These are phyloP conservation scores for Prorops nasuta DNA, from an alignment of 1,140 invertebrate genomes.

Conservation along the genomic window DNA sequence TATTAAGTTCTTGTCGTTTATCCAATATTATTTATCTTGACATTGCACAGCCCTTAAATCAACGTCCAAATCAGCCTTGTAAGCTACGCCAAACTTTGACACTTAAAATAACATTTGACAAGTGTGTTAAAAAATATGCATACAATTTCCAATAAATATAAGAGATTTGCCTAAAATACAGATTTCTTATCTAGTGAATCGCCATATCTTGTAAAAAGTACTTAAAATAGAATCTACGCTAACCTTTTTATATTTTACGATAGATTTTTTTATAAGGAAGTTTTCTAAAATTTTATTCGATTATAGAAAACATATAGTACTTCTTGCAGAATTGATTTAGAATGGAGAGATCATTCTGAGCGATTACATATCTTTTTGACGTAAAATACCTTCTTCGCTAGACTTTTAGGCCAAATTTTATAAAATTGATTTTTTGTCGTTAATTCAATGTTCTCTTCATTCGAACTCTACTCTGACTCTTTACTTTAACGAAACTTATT, in stretches of 20 bases:
- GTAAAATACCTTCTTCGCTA: too few species aligned
- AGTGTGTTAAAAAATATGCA: constrained; percentile 28
- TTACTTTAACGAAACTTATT: neutral
- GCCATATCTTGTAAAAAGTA: constrained; percentile 36
- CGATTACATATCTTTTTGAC: too few species aligned
- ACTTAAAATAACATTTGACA: constrained; percentile 9
- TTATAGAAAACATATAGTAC: constrained; percentile 30
- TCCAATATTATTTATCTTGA: too few species aligned
- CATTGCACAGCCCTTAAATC: constrained; percentile 24
- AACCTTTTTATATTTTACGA: constrained; percentile 32
- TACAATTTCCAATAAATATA: constrained; percentile 41
- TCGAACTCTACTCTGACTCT: neutral
- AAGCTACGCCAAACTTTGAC: constrained; percentile 9
- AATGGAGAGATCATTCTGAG: constrained; percentile 8
- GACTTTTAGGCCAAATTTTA: too few species aligned
- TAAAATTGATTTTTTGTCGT: neutral
- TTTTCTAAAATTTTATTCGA: constrained; percentile 19
- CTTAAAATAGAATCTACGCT: constrained; percentile 50
- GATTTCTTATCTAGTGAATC: constrained; percentile 33
- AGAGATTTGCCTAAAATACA: constrained; percentile 28
- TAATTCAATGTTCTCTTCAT: neutral
- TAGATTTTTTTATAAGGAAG: constrained; percentile 34
- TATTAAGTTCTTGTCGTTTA: too few species aligned
- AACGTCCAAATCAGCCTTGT: constrained; percentile 29
- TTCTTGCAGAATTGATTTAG: constrained; percentile 12